phyloP scores from a whole-genome alignment of 2,888 invertebrate genomes.

The Synanthedon myopaeformis region DNA sequence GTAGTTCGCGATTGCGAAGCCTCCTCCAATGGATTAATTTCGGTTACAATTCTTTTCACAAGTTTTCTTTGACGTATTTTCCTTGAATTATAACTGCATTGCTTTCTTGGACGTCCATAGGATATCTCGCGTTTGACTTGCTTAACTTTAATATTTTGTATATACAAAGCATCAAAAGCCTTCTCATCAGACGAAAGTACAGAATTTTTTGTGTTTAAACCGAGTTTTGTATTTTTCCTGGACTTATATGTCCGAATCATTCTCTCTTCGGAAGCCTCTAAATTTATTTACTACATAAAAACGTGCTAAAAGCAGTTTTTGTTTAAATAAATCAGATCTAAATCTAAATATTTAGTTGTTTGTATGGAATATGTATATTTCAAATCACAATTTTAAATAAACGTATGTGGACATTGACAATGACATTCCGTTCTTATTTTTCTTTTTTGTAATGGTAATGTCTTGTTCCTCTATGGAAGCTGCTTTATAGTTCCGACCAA shows the following conservation, averaged over 20 bases:
- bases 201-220: conserved; percentile 39
- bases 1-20: conserved; percentile 26
- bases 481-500: too few species aligned
- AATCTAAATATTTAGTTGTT: too few species aligned
- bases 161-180: conserved; percentile 55
- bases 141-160: conserved; percentile 59
- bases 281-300: too few species aligned
- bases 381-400: not conserved
- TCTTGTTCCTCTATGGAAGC: too few species aligned
- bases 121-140: conserved; percentile 54
- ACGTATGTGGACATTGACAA: not conserved
- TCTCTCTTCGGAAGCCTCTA: conserved; percentile 3
- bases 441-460: too few species aligned
- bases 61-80: conserved; percentile 54
- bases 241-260: conserved; percentile 54
- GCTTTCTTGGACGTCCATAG: conserved; percentile 29
- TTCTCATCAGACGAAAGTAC: conserved; percentile 40
- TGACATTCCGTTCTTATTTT: too few species aligned
- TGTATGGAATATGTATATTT: too few species aligned
- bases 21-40: conserved; percentile 19
- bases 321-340: too few species aligned
- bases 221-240: conserved; percentile 39
- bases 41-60: conserved; percentile 47
- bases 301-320: too few species aligned
- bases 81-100: conserved; percentile 24